Evolutionary conservation across 1,140 invertebrate genomes (phyloP), one percentile per base, ranked within the genome.

Genomic region (Drosophila setifemur): DNA sequence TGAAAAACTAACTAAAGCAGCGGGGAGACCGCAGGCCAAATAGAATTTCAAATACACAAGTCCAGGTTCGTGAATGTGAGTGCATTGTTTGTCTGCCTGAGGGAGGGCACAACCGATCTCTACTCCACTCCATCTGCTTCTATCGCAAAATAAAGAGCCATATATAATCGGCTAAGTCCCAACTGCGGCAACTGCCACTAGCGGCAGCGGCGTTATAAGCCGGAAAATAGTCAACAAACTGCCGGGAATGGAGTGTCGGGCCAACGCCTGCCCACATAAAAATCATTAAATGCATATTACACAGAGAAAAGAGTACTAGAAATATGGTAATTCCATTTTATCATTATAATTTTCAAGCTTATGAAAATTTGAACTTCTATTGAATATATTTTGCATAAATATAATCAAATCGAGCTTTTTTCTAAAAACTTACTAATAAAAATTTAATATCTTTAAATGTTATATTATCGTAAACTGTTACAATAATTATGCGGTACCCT

Each of bases 1-100:
- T 57, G 57, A 58, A 50, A 66, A 50, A 64, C 57, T 61, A 61
- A 61, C 57, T 61, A 64, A 64, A 47, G 57, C 60, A 26, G 35
- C 54, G n/a, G 58, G 18, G 21, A 26, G 39, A 55, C 60, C 57
- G 60, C 60, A 64, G 31, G 60, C 60, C 40, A 69, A 68, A 55
- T 68, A 68, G 49, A 55, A 68, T 69, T 67, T 67, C 26, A 67
- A 67, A 67, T 67, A 37, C 63, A 67, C 63, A 67, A 67, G 45
- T 50, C 31, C 25, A 48, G 48, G 54, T 61, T 60, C 18, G 52
- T 42, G 49, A 31, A 23, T 60, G 49, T 16, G 52, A 61, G 53
- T 64, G 60, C 60, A 64, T 63, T 64, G 60, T 61, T 61, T 61
- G 26, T n/a, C n/a, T n/a, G n/a, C n/a, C n/a, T n/a, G n/a, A n/a